Base-by-base conservation (phyloP, 92 coral and sea anemone genomes). In the Zoanthus gigantus region DNA sequence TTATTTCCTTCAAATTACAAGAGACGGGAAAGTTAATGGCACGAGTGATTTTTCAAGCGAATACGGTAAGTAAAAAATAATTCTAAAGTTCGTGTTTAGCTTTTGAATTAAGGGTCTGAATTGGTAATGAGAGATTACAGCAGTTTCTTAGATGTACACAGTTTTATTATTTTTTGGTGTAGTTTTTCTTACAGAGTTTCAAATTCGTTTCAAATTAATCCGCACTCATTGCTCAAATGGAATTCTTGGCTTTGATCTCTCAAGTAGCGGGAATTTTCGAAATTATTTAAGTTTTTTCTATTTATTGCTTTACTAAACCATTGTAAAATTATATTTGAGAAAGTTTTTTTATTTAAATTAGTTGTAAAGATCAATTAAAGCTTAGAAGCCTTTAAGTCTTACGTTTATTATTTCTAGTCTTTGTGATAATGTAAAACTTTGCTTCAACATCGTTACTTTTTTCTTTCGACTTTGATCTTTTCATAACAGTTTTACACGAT, bases 21-120 rank as follows among this genome's bases (percentile, higher is more conserved):
- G 5, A 8, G 85, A 81, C 7, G 85, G 85, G 2, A 81, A 54
- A 13, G 85, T 81, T 0, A 81, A 81, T 2, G 85, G 85, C 0
- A 81, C 85, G 5, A 81, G 61, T 11, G 12, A 67, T 47, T 66
- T 23, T 29, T 11, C 12, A 44, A 81, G 74, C 63, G 8, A 46
- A 15, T 44, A 81, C 60, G 66, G 85, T 81, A 66, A 81, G 85
- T 66, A 12, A 29, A 47, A 42, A 6, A 11, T 1, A 63, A 1
- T 15, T 50, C 9, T 73, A 13, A 16, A 6, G 28, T 45, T 73
- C 44, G 4, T 8, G 6, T 14, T 44, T 42, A 29, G 74, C 45
- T 30, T 32, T 31, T 10, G 3, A 69, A 45, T 9, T 30, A 69
- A 69, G 46, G 74, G n/a, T 31, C 31, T 69, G 74, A 69, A 69